Evolutionary conservation across 2,888 invertebrate species (phyloP).

Genomic region (Heliconius ismenius): DNA sequence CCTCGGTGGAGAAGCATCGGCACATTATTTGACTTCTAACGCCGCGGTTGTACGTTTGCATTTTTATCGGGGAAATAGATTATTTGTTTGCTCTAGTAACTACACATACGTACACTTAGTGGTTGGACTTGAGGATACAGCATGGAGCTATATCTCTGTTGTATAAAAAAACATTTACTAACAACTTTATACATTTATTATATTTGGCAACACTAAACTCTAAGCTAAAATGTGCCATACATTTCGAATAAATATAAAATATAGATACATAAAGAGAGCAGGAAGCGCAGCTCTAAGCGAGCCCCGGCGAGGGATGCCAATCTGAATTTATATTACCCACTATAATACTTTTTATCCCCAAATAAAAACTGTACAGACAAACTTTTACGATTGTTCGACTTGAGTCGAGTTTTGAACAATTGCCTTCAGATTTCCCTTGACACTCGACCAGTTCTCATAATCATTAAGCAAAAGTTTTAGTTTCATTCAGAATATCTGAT

Average conservation of each 20-base stretch:
- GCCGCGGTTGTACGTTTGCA: too few relatives aligned
- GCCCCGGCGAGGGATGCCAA: constrained; percentile 33
- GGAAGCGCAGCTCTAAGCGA: constrained; percentile 33
- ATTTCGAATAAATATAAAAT: constrained; percentile 17
- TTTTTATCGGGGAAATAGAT: too few relatives aligned
- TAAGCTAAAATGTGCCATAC: neutral
- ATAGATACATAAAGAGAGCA: constrained; percentile 18
- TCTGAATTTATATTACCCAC: constrained; percentile 46
- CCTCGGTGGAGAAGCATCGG: too few relatives aligned
- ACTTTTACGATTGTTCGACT: constrained; percentile 51
- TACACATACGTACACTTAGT: too few relatives aligned
- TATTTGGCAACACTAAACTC: neutral
- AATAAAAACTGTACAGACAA: constrained; percentile 45
- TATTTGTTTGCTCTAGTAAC: too few relatives aligned
- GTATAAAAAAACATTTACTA: neutral
- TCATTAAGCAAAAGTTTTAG: constrained; percentile 33
- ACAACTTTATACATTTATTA: neutral
- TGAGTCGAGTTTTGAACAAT: constrained; percentile 43
- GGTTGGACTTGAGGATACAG: too few relatives aligned
- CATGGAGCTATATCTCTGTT: too few relatives aligned
- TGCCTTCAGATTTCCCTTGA: constrained; percentile 65
- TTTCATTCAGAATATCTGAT: constrained; percentile 29
- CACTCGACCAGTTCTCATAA: constrained; percentile 47
- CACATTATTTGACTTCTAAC: too few relatives aligned
- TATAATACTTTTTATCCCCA: constrained; percentile 46